Base-by-base conservation (phyloP, 2,888 invertebrate species). In the Galerucella nymphaeae region DNA sequence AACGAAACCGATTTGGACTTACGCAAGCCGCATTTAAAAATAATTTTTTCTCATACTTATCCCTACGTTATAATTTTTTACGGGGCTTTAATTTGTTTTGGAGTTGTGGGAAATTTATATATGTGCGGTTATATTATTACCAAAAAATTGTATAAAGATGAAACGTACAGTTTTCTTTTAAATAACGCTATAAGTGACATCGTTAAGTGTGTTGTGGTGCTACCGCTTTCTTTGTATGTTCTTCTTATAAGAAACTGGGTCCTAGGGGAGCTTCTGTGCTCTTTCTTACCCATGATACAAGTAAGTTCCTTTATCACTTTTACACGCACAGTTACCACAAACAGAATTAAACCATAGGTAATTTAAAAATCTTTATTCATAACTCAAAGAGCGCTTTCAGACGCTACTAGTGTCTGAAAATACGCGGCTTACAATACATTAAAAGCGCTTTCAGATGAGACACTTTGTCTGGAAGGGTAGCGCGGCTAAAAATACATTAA, bases 221-320 rank as follows among this genome's bases (percentile, higher is more conserved):
- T 93, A 79, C 93, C 93, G 14, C 88, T 93, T 9, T 90, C 93
- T 0, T 83, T 93, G 76, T 90, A 91, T 79, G 91, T 93, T 65
- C 87, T 93, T 80, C 86, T 93, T 53, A 87, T 93, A 72, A 90
- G 92, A 82, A 93, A 93, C 83, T 93, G 93, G 93, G 88, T 93
- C 74, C 90, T 93, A 79, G 93, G 93, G 9, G 90, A 91, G 79
- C 90, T 93, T 78, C 83, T 93, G 74, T 93, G 93, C 85, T 92
- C 90, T 82, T 91, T 92, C 82, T 83, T 93, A 77, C 93, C 93
- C 0, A 92, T 93, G 90, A 82, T 93, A 79, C 93, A 93, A 89
- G 92, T 92, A 82, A 86, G 88, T 84, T 38, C 18, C 42, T 4
- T 41, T 62, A 42, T 16, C 18, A 1, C 18, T 16, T 45, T 45